phyloP scores from a whole-genome alignment of 2,113 vertebrate species.

The Eubucco bourcierii region DNA sequence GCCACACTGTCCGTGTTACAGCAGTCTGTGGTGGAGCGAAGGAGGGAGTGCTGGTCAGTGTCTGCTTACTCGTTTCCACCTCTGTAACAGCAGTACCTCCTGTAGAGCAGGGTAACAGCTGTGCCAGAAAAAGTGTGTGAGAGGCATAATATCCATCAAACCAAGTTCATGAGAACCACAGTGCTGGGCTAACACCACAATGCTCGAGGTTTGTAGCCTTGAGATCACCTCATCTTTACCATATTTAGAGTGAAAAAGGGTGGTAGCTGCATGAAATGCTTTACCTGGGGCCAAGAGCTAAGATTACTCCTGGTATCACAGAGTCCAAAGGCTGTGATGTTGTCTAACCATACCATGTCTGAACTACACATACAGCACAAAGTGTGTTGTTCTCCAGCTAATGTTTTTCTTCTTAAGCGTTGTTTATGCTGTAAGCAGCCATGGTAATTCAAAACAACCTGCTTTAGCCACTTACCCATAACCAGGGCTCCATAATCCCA shows the following conservation, averaged over 20 bases:
- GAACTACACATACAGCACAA: neutral
- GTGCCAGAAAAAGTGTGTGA: neutral
- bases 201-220: neutral
- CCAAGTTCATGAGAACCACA: neutral
- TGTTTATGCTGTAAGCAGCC: neutral
- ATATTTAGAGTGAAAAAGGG: neutral
- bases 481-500: neutral
- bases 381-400: neutral
- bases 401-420: neutral
- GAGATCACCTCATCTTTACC: neutral
- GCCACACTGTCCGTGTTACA: fast-evolving
- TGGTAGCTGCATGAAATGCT: neutral
- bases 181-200: neutral
- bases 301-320: neutral
- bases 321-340: neutral
- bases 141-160: neutral
- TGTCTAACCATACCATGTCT: neutral
- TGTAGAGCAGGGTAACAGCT: neutral
- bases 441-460: neutral
- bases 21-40: fast-evolving
- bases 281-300: neutral
- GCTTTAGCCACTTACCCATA: neutral
- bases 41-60: neutral
- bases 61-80: neutral
- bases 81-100: neutral